Base-by-base conservation (phyloP, 2,888 invertebrate species). In the Sinelater perroti region DNA sequence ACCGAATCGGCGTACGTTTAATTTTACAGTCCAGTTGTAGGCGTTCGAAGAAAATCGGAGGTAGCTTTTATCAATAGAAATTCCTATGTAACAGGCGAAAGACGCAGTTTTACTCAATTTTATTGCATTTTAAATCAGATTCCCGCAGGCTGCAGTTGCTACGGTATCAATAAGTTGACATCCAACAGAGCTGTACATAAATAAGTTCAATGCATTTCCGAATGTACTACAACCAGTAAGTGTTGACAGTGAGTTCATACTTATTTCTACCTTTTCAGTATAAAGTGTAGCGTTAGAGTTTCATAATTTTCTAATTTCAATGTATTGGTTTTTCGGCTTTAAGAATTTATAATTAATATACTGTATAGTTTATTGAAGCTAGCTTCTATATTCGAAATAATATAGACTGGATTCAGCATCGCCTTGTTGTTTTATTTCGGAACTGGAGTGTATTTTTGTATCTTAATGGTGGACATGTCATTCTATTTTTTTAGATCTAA, bases 251-350 rank as follows among this genome's bases (percentile, higher is more conserved):
- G 24, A 35, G 35, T 60, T 60, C 42, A 57, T 46, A 54, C 45
- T 54, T 54, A 56, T 59, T 60, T 60, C 46, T 60, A 63, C 60
- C 62, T 54, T 56, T 62, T 60, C 62, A 62, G 62, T 63, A 63
- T 62, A 36, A 51, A 21, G 52, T 42, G 45, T 59, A 59, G 62
- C 59, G 42, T 51, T 56, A 59, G 56, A 59, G 55, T 62, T 54
- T 58, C 54, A 10, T 54, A 54, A 26, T 33, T 47, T 46, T 46
- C 11, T 54, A 55, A 53, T 62, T 40, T 49, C 47, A 31, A 30
- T 53, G 40, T 56, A 47, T 62, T 65, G 60, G 63, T 57, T 28
- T 60, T 50, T 42, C 61, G 28, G 60, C 62, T 60, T 61, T 58
- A 31, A 62, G 58, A 59, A 65, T 44, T 44, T 44, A 31, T 44